phyloP scores from a whole-genome alignment of 2,113 vertebrate genomes.

The Cygnus buccinator region DNA sequence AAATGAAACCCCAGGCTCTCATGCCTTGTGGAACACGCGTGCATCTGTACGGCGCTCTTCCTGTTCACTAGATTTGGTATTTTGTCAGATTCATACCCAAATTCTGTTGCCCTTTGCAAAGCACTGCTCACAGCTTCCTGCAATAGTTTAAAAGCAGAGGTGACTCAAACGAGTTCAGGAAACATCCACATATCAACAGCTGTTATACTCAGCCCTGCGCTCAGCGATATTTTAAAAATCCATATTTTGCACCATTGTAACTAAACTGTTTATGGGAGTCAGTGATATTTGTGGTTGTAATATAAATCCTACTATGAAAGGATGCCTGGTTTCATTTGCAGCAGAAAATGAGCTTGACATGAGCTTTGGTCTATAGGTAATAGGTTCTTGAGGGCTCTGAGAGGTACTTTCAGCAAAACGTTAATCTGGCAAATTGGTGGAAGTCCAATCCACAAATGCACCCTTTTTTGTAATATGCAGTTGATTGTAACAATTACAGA shows the following conservation, averaged over 20 bases:
- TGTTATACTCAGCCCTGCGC: not conserved
- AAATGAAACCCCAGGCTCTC: not conserved
- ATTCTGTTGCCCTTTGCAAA: not conserved
- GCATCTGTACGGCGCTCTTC: not conserved
- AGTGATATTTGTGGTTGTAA: not conserved
- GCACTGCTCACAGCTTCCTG: not conserved
- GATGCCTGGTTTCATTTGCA: conserved; percentile 8
- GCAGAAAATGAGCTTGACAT: not conserved
- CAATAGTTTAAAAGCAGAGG: not conserved
- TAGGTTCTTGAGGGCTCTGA: conserved; percentile 36
- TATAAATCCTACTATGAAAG: not conserved
- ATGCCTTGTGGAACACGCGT: not conserved
- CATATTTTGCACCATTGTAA: not conserved
- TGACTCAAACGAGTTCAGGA: not conserved
- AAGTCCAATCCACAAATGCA: conserved; percentile 8
- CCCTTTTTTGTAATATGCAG: conserved; percentile 25
- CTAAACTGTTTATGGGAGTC: not conserved
- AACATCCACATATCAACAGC: not conserved
- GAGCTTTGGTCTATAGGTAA: conserved; percentile 47
- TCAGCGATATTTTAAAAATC: not conserved
- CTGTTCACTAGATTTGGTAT: not conserved
- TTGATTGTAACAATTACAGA: conserved; percentile 46
- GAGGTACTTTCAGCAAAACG: conserved; percentile 44
- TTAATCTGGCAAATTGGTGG: conserved; percentile 42
- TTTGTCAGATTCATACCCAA: not conserved